Conservation (phyloP, 2,797 vertebrate genomes). For the Rhinichthys osculus region DNA sequence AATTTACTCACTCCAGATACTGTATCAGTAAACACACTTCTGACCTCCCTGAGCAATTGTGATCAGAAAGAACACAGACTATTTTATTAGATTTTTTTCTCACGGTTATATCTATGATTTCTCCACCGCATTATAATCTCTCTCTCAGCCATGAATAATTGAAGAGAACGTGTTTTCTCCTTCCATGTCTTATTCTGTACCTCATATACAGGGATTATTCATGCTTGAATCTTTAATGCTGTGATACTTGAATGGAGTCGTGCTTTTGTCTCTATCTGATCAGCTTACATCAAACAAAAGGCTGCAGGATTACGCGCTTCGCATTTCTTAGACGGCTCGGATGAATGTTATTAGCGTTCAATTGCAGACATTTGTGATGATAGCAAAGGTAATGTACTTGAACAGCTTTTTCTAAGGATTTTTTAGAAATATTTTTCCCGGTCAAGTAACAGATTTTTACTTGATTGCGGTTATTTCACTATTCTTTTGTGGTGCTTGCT, state of each 20-base stretch:
- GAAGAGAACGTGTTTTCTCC: slow-evolving; percentile 20
- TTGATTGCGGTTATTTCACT: background rate
- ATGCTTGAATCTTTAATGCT: slow-evolving; percentile 38
- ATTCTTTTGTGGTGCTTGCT: background rate
- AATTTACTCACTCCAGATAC: background rate
- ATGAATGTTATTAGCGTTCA: slow-evolving; percentile 70
- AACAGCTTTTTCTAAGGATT: background rate
- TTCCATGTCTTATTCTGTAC: slow-evolving; percentile 7
- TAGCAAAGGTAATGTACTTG: background rate
- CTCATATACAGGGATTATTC: slow-evolving; percentile 45
- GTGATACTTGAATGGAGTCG: slow-evolving; percentile 61
- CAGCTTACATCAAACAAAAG: slow-evolving; percentile 60
- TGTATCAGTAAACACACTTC: background rate
- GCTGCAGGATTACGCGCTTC: slow-evolving; percentile 43
- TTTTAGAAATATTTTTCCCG: background rate
- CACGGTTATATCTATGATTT: slow-evolving; percentile 28
- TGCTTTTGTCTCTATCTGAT: slow-evolving; percentile 54
- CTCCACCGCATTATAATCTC: slow-evolving; percentile 3
- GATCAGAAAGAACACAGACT: background rate
- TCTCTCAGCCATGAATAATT: slow-evolving; percentile 32
- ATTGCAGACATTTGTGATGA: slow-evolving; percentile 46
- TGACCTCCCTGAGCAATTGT: background rate
- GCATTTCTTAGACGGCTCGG: slow-evolving; percentile 58
- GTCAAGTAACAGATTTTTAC: background rate
- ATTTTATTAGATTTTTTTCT: background rate